These are phyloP conservation scores for Laticauda colubrina DNA, from an alignment of 2,113 vertebrate species.

Conservation along the genomic window DNA sequence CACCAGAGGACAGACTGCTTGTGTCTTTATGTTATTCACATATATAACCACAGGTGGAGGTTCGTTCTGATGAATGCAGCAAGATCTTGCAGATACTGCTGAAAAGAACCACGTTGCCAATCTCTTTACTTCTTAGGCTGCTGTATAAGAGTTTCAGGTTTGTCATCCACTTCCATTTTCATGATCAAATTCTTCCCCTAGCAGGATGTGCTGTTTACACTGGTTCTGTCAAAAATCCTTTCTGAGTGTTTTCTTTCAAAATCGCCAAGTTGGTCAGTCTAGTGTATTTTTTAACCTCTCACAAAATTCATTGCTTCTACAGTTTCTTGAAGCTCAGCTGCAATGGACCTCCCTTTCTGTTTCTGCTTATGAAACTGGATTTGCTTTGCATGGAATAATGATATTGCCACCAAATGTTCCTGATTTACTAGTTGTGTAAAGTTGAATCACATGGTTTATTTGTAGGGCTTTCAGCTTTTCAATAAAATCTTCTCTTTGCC, in stretches of 20 bases:
- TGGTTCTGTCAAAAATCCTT: neutral
- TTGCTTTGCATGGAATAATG: neutral
- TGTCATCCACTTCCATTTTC: neutral
- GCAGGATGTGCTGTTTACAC: neutral
- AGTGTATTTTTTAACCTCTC: neutral
- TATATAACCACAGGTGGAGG: neutral
- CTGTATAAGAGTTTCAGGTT: neutral
- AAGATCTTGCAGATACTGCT: neutral
- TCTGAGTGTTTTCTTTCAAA: neutral
- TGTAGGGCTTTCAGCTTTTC: neutral
- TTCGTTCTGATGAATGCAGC: neutral
- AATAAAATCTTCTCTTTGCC: neutral
- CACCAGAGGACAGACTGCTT: neutral
- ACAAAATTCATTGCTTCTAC: neutral
- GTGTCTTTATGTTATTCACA: neutral
- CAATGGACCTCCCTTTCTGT: neutral
- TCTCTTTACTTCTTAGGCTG: neutral
- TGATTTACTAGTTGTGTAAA: neutral
- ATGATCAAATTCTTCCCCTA: neutral
- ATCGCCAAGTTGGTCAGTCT: neutral
- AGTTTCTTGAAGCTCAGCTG: too few relatives aligned
- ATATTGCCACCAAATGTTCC: neutral
- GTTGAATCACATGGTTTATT: neutral
- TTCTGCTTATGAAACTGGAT: neutral
- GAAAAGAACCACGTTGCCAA: neutral